Evolutionary conservation across 37 sponge, comb jelly and placozoan species (phyloP).

Genomic region (Tethya wilhelma): DNA sequence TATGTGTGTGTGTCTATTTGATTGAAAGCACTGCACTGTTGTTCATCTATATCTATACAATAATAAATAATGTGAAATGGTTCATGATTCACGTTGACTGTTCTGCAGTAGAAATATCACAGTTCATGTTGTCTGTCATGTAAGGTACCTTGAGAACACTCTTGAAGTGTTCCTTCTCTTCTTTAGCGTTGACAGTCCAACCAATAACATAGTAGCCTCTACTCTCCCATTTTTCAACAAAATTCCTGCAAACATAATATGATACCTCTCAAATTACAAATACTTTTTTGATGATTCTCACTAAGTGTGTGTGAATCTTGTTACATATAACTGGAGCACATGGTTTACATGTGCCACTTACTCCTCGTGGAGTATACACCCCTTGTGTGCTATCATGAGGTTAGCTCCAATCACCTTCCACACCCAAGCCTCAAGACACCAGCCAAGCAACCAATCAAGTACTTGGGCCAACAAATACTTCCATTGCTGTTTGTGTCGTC

Average conservation of each 20-base stretch:
- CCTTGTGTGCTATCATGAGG: constrained; percentile 32
- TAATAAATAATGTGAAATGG: too few relatives aligned
- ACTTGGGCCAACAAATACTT: constrained; percentile 8
- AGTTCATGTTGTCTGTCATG: constrained; percentile 38
- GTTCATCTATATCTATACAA: too few relatives aligned
- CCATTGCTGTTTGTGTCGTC: neutral
- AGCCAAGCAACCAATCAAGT: neutral
- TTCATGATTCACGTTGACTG: too few relatives aligned
- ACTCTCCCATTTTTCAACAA: constrained; percentile 1
- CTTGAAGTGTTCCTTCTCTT: constrained; percentile 24
- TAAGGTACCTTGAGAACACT: constrained; percentile 20
- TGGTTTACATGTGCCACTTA: neutral
- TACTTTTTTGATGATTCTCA: too few relatives aligned
- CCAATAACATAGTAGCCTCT: constrained; percentile 14
- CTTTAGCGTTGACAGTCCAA: constrained; percentile 53
- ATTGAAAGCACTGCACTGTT: neutral
- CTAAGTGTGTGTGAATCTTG: too few relatives aligned
- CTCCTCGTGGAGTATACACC: neutral
- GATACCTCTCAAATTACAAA: neutral
- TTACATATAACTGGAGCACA: neutral
- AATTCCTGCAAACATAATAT: neutral
- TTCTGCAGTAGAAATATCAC: neutral
- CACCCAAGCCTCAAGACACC: constrained; percentile 13
- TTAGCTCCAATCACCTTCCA: constrained; percentile 33
- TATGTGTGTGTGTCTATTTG: too few relatives aligned